A percentile compares a stretch with the other conserved stretches of the same genome.
Conservation (phyloP, 2,888 invertebrate genomes). For the Watsonalla binaria region DNA sequence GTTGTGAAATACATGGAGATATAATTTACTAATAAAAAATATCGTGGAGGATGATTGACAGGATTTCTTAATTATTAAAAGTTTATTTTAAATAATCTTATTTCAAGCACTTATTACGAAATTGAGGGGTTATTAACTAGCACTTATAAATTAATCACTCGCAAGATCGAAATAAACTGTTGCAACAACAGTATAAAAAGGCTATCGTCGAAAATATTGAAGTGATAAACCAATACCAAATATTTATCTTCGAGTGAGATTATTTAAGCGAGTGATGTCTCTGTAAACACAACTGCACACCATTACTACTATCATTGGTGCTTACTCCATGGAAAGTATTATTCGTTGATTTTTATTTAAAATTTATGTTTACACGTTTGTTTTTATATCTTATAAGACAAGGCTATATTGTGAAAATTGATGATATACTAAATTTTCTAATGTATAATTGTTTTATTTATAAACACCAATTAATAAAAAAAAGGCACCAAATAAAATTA, state of each 20-base stretch:
- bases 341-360: constrained; percentile 56
- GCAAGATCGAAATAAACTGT: not conserved
- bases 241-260: not conserved
- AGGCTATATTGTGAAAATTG: constrained; percentile 65
- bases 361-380: constrained; percentile 55
- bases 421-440: constrained; percentile 72
- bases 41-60: constrained; percentile 37
- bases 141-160: not conserved
- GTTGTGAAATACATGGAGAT: constrained; percentile 33
- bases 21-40: constrained; percentile 22
- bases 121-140: no score
- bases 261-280: constrained; percentile 22
- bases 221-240: not conserved
- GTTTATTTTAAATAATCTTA: constrained; percentile 12
- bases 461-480: not conserved
- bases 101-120: no score
- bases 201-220: not conserved
- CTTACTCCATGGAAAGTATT: constrained; percentile 53
- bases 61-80: constrained; percentile 52
- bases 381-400: constrained; percentile 51
- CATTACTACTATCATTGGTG: constrained; percentile 38
- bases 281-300: constrained; percentile 10
- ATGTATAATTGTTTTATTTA: constrained; percentile 53
- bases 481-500: not conserved
- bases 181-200: not conserved